Evolutionary conservation across 2,113 vertebrate genomes (phyloP).

Genomic region (Mormyrus iriodes): DNA sequence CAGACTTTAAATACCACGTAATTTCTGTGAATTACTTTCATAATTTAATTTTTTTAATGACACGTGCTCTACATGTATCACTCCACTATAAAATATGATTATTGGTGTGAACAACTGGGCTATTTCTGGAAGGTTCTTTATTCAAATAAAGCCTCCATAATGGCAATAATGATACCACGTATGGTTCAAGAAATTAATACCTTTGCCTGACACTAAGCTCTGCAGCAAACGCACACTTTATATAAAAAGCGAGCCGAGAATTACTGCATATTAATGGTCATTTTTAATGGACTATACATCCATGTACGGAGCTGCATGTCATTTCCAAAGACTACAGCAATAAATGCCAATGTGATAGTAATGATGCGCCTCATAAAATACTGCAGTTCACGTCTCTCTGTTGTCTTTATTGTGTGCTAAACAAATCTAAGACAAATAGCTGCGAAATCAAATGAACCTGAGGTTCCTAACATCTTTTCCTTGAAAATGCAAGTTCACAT

Average conservation of each 20-base stretch:
- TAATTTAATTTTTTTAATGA: background rate
- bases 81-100: background rate
- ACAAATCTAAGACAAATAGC: background rate
- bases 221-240: background rate
- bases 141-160: background rate
- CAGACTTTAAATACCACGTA: background rate
- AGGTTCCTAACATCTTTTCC: background rate
- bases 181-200: background rate
- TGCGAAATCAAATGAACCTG: background rate
- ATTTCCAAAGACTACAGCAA: background rate
- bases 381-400: background rate
- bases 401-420: background rate
- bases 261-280: background rate
- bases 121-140: slow-evolving; percentile 7
- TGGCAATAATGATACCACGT: background rate
- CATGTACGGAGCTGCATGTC: background rate
- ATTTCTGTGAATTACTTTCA: background rate
- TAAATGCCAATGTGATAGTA: background rate
- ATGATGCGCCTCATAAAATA: background rate
- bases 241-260: background rate
- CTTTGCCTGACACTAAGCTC: background rate
- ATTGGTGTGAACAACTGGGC: background rate
- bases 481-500: background rate
- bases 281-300: background rate
- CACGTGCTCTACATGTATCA: background rate